Evolutionary conservation across 1,140 invertebrate species (phyloP), one percentile per base, ranked within the genome.

Genomic region (Mamestra configurata): DNA sequence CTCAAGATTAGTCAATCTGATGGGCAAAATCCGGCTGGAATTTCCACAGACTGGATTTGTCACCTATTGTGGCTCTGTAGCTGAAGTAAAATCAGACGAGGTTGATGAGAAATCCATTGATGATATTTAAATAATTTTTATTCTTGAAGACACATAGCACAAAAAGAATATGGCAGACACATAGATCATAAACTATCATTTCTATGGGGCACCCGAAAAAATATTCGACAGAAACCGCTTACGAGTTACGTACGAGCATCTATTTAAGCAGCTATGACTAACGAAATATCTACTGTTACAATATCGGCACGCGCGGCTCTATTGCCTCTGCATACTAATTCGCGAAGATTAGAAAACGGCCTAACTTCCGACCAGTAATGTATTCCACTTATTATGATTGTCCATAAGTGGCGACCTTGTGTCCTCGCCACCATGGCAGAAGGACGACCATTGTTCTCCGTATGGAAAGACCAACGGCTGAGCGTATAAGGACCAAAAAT

Each of bases 371-470:
- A 70, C 40, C 40, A 27, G 10, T 76, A 64, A 76, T 76, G 11
- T 76, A 77, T 77, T 66, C 75, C 57, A 68, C 59, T 77, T 77
- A 43, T 64, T 24, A 76, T 53, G 46, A 51, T 64, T 24, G 27
- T 11, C 70, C 46, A 72, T 64, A 77, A 40, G 37, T 5, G 46
- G n/a, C 55, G 70, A 79, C 70, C 78, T 79, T 73, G 49, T 71
- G 40, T 22, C 64, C 57, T 70, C 64, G 43, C 31, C 22, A 37
- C 53, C 40, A 35, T 72, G 31, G 49, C 66, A 72, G 85, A 84
- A 86, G 85, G 85, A 82, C 83, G 83, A 15, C 81, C 64, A 86
- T 86, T 86, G 85, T 86, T 80, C 83, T 80, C 51, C 49, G 51
- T 66, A 83, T 75, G 85, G 85, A 37, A 75, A 49, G 78, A 64